Evolutionary conservation across 2,797 vertebrate genomes (phyloP).

Genomic region (Coregonus suidteri): DNA sequence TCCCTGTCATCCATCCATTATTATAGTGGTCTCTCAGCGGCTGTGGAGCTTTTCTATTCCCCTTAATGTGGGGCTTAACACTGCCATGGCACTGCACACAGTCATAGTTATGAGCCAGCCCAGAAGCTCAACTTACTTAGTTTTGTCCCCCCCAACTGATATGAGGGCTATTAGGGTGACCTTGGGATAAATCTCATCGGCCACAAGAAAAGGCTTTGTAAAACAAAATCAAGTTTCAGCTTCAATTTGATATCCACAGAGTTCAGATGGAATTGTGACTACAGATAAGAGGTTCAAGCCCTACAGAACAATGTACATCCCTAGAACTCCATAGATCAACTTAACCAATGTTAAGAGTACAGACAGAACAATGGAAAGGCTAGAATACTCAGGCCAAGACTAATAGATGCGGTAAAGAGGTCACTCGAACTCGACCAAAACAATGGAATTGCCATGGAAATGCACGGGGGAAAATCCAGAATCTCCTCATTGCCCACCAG

Average conservation of each 20-base stretch:
- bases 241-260: neutral
- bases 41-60: conserved; percentile 38
- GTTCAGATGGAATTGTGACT: neutral
- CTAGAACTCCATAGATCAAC: neutral
- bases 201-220: neutral
- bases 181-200: neutral
- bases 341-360: neutral
- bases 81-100: neutral
- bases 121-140: neutral
- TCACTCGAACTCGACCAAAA: too few relatives aligned
- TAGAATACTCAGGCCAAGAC: neutral
- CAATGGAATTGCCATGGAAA: too few relatives aligned
- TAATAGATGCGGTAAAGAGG: too few relatives aligned
- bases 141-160: neutral
- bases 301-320: neutral
- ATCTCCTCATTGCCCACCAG: too few relatives aligned
- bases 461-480: too few relatives aligned
- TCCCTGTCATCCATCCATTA: conserved; percentile 66
- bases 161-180: neutral
- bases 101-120: neutral
- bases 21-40: conserved; percentile 52
- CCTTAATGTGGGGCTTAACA: conserved; percentile 37
- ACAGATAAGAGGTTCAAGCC: neutral
- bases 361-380: neutral
- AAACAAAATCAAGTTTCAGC: neutral